Evolutionary conservation across 2,113 vertebrate genomes (phyloP).

Genomic region (Morone chrysops): DNA sequence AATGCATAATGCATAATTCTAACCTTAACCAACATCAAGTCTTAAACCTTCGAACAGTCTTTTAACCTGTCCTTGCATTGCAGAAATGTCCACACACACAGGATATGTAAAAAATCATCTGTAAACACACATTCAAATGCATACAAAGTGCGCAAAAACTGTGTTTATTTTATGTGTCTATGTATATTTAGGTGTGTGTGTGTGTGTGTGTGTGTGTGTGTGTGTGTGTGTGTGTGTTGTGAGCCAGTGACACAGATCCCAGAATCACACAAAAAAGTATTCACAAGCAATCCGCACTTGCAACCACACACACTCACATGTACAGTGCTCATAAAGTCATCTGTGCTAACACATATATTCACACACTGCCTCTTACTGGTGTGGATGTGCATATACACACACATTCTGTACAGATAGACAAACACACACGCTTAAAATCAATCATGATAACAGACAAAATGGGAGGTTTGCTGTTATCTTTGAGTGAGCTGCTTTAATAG

Average conservation of each 20-base stretch:
- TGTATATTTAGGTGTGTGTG: not conserved
- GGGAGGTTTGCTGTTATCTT: conserved; percentile 37
- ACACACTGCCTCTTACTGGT: conserved; percentile 18
- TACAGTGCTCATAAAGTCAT: not conserved
- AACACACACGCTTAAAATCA: conserved; percentile 27
- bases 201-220: not conserved
- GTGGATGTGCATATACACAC: not conserved
- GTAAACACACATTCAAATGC: not conserved
- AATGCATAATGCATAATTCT: not conserved
- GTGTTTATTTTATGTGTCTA: not conserved
- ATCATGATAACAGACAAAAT: conserved; percentile 24
- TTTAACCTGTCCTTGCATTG: not conserved
- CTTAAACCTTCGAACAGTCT: not conserved
- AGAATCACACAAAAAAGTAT: not conserved
- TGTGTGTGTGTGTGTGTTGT: not conserved
- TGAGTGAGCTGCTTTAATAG: conserved; percentile 18
- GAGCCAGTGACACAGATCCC: not conserved
- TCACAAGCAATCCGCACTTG: not conserved
- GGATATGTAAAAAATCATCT: not conserved
- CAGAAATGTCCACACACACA: not conserved
- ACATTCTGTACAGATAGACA: not conserved
- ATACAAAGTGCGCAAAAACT: not conserved
- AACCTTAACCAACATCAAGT: not conserved
- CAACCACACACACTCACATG: not conserved
- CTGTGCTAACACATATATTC: not conserved